Percentiles rank a stretch among this genome's conserved stretches.
Evolutionary conservation across 2,113 vertebrate genomes (phyloP).

Genomic region (Thomomys bottae): DNA sequence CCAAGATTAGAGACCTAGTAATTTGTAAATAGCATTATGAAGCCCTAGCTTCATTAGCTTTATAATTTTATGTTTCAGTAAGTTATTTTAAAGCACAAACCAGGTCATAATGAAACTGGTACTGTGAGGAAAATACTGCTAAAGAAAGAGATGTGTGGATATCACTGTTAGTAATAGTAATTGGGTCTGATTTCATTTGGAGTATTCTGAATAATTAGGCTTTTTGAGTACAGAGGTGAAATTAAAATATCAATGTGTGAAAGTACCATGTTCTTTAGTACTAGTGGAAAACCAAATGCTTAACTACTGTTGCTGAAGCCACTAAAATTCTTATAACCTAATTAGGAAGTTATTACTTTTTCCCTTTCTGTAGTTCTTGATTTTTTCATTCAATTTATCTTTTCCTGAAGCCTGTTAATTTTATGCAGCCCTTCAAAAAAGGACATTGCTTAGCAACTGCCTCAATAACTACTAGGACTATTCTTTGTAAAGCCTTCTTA

Average conservation of each 20-base stretch:
- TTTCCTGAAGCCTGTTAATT: constrained; percentile 76
- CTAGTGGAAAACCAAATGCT: neutral
- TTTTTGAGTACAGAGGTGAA: constrained; percentile 70
- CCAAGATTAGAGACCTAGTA: neutral
- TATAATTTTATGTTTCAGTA: constrained; percentile 41
- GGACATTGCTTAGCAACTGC: constrained; percentile 81
- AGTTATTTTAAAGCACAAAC: neutral
- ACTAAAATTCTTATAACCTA: neutral
- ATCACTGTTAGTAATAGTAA: neutral
- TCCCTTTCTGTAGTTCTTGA: constrained; percentile 39
- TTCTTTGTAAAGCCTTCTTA: constrained; percentile 58
- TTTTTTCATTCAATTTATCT: constrained; percentile 71
- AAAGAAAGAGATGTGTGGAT: neutral
- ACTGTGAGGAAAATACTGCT: neutral
- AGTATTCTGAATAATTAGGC: constrained; percentile 50
- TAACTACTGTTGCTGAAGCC: neutral
- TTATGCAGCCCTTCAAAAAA: constrained; percentile 63
- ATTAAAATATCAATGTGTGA: constrained; percentile 54
- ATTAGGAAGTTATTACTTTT: constrained; percentile 52
- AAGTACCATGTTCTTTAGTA: constrained; percentile 18
- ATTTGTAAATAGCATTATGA: neutral
- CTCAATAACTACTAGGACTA: constrained; percentile 59
- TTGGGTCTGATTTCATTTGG: constrained; percentile 48
- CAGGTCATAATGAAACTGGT: neutral
- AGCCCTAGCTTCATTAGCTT: constrained; percentile 30